Evolutionary conservation across 2,113 vertebrate species (phyloP), one percentile per base, ranked within the genome.

Genomic region (Triplophysa dalaica): DNA sequence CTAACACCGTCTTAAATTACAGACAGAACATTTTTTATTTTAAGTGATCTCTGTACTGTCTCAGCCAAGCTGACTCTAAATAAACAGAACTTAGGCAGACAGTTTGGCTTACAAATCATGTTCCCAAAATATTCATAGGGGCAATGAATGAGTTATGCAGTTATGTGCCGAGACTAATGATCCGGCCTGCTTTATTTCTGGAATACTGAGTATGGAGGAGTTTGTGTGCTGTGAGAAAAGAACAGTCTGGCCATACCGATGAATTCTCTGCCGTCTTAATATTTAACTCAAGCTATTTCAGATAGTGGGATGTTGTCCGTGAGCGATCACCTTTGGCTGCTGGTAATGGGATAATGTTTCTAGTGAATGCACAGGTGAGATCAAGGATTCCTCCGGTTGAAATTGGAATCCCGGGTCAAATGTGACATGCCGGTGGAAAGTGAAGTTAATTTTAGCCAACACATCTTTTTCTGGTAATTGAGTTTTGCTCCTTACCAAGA

Each of bases 1-100:
- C 86, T 82, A 82, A 85, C 82, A 87, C 89, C 88, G 89, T 90
- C 87, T 85, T 84, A 88, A 92, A 90, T 90, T 87, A 91, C 87
- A 88, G 87, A 86, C 87, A 48, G 56, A 21, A 24, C 26, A 50
- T 29, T 86, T 90, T 87, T 90, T 92, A 91, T 92, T 92, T 91
- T 50, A 87, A 86, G 86, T 79, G 84, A 90, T 89, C 87, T 84
- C 56, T 89, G 87, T 82, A 87, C 84, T 86, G 86, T 86, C 87
- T 83, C 64, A 89, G 87, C 86, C 89, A 87, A 87, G 74, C 67
- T 78, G 87, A 86, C 86, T 87, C 85, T 56, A 83, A 85, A 86
- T 88, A 79, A 88, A 86, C 87, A 86, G 86, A 83, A 87, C 86
- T 70, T 70, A 68, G 58, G 48, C 64, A 22, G 77, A 50, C 65